Conservation (phyloP, 2,888 invertebrate genomes). For the Hypomecis punctinalis region DNA sequence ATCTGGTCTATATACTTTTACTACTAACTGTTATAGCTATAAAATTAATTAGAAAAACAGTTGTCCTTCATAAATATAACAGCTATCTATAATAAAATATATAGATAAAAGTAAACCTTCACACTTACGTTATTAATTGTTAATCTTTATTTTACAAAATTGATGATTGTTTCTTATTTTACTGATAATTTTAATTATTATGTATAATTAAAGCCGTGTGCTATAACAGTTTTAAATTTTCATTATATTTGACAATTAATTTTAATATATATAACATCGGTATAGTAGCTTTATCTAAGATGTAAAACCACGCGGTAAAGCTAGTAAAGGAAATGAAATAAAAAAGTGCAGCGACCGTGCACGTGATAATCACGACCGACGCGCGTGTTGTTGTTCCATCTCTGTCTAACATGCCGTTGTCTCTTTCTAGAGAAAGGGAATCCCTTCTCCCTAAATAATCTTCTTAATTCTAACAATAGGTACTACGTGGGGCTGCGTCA, state of each 20-base stretch:
- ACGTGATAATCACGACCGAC: constrained; percentile 32
- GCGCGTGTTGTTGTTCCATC: constrained; percentile 56
- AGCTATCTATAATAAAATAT: background rate
- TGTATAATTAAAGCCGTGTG: too few species aligned
- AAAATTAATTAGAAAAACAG: too few species aligned
- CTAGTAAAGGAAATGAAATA: constrained; percentile 17
- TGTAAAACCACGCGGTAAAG: constrained; percentile 7
- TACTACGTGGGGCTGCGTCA: constrained; percentile 34
- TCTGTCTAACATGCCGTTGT: constrained; percentile 37
- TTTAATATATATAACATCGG: too few species aligned
- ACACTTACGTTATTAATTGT: too few species aligned
- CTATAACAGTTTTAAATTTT: too few species aligned
- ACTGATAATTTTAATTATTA: too few species aligned
- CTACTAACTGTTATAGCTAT: background rate
- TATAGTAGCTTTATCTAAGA: background rate
- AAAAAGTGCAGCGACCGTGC: constrained; percentile 35
- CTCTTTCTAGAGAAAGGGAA: constrained; percentile 38
- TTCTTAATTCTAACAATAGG: constrained; percentile 24
- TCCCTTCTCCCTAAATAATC: constrained; percentile 34
- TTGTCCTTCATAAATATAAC: constrained; percentile 3
- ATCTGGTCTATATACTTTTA: background rate
- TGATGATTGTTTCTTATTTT: too few species aligned
- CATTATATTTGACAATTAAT: too few species aligned
- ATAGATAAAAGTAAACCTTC: background rate
- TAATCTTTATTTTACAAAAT: too few species aligned